Percentiles rank a stretch among this genome's conserved stretches.
phyloP scores from a whole-genome alignment of 2,797 vertebrate genomes.

The Heliangelus exortis region DNA sequence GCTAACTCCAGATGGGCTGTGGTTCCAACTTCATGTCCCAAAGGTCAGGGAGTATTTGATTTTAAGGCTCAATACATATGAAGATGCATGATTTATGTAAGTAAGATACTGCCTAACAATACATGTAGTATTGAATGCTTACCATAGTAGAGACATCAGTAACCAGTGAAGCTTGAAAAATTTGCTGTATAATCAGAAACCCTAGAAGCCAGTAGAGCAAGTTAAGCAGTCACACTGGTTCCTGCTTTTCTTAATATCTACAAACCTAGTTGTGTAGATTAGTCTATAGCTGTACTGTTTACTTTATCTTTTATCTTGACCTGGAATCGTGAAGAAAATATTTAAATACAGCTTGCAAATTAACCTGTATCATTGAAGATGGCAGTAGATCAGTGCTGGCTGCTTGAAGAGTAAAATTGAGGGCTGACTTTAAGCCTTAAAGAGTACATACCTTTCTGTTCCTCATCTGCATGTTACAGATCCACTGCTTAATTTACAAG shows the following conservation, averaged over 20 bases:
- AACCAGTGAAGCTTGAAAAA: not conserved
- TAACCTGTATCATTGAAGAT: not conserved
- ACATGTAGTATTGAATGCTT: not conserved
- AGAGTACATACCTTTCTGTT: not conserved
- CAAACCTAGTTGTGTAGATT: not conserved
- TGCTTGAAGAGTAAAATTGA: not conserved
- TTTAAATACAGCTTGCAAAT: not conserved
- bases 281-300: not conserved
- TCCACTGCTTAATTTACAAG: not conserved
- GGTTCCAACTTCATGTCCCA: not conserved
- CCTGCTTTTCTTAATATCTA: not conserved
- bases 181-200: not conserved
- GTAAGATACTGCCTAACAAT: not conserved
- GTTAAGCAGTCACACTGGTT: not conserved
- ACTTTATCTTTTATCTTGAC: not conserved
- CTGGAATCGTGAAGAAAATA: not conserved
- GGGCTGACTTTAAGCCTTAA: not conserved
- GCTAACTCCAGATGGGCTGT: not conserved
- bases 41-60: not conserved
- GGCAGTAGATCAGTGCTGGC: not conserved
- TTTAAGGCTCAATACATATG: not conserved
- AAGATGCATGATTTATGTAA: not conserved
- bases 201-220: not conserved
- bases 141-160: not conserved
- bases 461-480: not conserved